Percentiles rank a stretch among this genome's conserved stretches.
Evolutionary conservation across 2,888 invertebrate genomes (phyloP).

Genomic region (Tryphoninae sp.): DNA sequence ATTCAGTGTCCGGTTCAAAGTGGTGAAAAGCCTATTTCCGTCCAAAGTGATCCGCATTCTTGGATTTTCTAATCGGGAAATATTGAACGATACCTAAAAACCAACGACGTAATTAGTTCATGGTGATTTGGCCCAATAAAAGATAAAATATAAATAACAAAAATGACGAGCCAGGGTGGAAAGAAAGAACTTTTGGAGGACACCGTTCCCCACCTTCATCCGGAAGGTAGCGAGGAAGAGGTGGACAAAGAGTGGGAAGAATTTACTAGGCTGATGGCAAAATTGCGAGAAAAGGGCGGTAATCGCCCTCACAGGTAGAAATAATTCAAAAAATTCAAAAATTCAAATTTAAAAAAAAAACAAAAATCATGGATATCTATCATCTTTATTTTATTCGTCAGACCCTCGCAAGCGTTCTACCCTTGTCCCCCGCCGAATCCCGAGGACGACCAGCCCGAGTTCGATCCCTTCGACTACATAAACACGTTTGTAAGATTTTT

Average conservation of each 20-base stretch:
- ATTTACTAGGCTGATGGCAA: slow-evolving; percentile 83
- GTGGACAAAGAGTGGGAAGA: slow-evolving; percentile 85
- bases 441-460: slow-evolving; percentile 81
- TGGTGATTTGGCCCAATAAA: not conserved
- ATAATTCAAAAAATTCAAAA: not conserved
- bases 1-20: slow-evolving; percentile 2
- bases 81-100: no score
- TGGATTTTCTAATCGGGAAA: no score
- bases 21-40: not conserved
- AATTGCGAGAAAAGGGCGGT: slow-evolving; percentile 79
- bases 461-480: slow-evolving; percentile 81
- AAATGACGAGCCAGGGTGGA: slow-evolving; percentile 73
- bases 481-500: slow-evolving; percentile 79
- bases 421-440: slow-evolving; percentile 83
- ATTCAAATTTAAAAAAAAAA: not conserved
- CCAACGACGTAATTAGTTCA: no score
- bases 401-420: slow-evolving; percentile 83
- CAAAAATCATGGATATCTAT: slow-evolving; percentile 23
- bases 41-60: no score
- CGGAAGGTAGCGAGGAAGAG: slow-evolving; percentile 82
- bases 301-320: slow-evolving; percentile 77
- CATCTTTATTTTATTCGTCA: slow-evolving; percentile 63
- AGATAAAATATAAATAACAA: slow-evolving; percentile 24
- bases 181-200: slow-evolving; percentile 76
- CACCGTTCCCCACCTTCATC: slow-evolving; percentile 75